phyloP scores from a whole-genome alignment of 2,113 vertebrate genomes.

The Lampris incognitus region DNA sequence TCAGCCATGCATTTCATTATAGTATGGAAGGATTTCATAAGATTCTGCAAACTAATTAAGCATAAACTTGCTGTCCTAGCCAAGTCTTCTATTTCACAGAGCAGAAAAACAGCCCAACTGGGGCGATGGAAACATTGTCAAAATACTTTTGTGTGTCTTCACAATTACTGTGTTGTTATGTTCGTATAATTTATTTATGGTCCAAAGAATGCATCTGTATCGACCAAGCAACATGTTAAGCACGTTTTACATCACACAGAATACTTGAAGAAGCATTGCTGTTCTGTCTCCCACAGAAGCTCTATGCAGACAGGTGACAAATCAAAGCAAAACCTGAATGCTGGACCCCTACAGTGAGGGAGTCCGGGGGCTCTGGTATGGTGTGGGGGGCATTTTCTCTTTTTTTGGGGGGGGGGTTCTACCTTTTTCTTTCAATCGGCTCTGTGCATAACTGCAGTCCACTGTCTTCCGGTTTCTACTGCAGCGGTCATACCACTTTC shows the following conservation, averaged over 20 bases:
- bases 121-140: not conserved
- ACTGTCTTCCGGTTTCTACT: too few relatives aligned
- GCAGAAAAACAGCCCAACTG: not conserved
- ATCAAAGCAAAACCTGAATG: too few relatives aligned
- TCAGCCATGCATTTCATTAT: not conserved
- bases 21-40: not conserved
- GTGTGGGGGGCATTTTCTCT: too few relatives aligned
- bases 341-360: too few relatives aligned
- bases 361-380: too few relatives aligned
- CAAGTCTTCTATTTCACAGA: not conserved
- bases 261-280: not conserved
- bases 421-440: too few relatives aligned
- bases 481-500: too few relatives aligned
- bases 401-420: too few relatives aligned
- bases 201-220: conserved; percentile 19
- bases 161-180: conserved; percentile 6
- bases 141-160: not conserved
- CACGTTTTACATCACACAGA: not conserved
- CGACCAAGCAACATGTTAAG: not conserved
- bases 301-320: too few relatives aligned
- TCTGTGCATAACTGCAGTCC: too few relatives aligned
- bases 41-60: not conserved
- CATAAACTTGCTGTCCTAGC: not conserved
- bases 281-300: too few relatives aligned
- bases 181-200: not conserved